Evolutionary conservation across 2,113 vertebrate species (phyloP), one percentile per base, ranked within the genome.

Genomic region (Carollia perspicillata): DNA sequence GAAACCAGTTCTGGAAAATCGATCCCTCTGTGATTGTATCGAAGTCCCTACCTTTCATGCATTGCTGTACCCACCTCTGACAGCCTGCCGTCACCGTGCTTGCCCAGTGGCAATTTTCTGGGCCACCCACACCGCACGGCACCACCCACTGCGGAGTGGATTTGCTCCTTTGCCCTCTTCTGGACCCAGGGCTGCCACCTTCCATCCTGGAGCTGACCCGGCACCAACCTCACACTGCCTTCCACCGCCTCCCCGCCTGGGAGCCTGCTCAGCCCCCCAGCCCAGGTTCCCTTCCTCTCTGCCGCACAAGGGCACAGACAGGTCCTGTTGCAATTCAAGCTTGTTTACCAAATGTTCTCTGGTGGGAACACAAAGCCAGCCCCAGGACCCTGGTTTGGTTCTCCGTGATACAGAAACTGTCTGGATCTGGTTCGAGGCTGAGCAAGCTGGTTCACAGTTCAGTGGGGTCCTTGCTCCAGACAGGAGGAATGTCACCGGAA

Each of bases 401-500:
- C 89, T 96, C 91, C 23, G 53, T 0, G 69, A 79, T 30, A 83
- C 2, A 63, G 17, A 60, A 77, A 58, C 35, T 12, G 28, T 16
- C 83, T 84, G 93, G 74, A 83, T 96, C 90, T 89, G 53, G 40
- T 92, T 96, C 33, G 35, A 94, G 85, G 69, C 89, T 95, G 68
- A 96, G 89, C 89, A 94, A 91, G 94, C 58, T 30, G 65, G 89
- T 93, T 92, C 89, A 35, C 11, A 37, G n/a, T 86, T 94, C 74
- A 92, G 53, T 87, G 74, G 92, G 94, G 84, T 95, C 71, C 90
- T 87, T 20, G 66, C 94, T 95, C 93, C 96, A 97, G 95, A 97
- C 95, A 96, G 84, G 95, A 97, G 55, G 95, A 97, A 96, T 96
- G 94, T 96, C 89, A 86, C 95, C 93, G 93, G 97, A 94, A 95